Conservation (phyloP, 2,797 vertebrate species). For the Gallinago solitaria region DNA sequence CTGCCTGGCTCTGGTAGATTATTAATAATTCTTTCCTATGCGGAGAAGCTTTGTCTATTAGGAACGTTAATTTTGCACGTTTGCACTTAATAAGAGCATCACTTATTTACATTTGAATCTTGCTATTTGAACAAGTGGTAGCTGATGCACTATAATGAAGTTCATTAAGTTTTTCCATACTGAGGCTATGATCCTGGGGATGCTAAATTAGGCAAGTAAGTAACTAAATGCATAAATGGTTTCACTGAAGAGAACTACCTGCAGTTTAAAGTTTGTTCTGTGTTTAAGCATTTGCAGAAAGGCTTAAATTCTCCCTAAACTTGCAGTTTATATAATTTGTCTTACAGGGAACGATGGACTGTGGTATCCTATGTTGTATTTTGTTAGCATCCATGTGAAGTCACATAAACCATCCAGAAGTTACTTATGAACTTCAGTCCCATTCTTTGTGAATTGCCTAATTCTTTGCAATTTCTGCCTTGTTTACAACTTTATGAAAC, state of each 20-base stretch:
- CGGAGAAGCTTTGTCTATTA: background rate
- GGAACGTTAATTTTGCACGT: background rate
- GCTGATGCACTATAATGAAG: background rate
- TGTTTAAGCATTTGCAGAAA: background rate
- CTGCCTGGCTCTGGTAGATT: background rate
- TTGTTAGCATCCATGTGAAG: background rate
- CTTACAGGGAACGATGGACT: background rate
- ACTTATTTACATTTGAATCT: slow-evolving; percentile 7
- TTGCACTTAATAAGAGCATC: background rate
- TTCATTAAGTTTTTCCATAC: background rate
- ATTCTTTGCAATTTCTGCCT: background rate
- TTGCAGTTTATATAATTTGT: background rate
- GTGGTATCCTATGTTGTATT: background rate
- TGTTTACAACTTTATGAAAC: background rate
- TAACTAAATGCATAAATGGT: background rate
- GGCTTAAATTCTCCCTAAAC: background rate
- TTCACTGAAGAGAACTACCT: background rate
- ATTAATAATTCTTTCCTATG: background rate
- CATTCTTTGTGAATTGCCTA: background rate
- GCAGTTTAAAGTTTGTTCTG: background rate
- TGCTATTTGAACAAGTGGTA: background rate
- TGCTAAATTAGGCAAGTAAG: background rate
- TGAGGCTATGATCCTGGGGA: background rate
- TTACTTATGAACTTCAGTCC: background rate
- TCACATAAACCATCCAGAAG: background rate